A percentile compares a stretch with the other conserved stretches of the same genome.
phyloP scores from a whole-genome alignment of 1,140 invertebrate genomes.

The Dreissena polymorpha region DNA sequence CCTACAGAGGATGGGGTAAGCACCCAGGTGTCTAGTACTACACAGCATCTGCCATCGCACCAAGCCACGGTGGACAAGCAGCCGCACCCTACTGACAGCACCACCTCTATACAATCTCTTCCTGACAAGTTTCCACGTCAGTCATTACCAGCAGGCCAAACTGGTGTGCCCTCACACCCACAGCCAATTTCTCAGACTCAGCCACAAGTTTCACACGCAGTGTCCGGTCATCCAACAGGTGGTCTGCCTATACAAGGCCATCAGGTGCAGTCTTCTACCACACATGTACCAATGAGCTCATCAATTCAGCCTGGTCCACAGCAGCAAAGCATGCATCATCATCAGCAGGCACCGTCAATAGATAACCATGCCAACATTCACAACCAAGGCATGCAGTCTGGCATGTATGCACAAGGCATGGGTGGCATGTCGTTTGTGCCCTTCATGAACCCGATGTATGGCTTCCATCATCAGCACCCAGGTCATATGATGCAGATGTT shows the following conservation, averaged over 20 bases:
- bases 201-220: background rate
- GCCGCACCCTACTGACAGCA: background rate
- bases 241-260: background rate
- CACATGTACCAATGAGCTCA: slow-evolving; percentile 5
- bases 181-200: slow-evolving; percentile 1
- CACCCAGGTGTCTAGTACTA: background rate
- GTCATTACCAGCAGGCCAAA: too few species aligned
- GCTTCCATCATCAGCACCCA: slow-evolving; percentile 15
- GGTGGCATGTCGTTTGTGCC: slow-evolving; percentile 28
- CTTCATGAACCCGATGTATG: slow-evolving; percentile 29
- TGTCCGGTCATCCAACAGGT: background rate
- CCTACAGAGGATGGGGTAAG: slow-evolving; percentile 42
- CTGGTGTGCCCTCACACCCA: too few species aligned
- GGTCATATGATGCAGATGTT: slow-evolving; percentile 38
- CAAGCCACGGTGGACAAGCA: too few species aligned
- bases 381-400: slow-evolving; percentile 3
- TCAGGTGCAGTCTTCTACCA: slow-evolving; percentile 13
- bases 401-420: background rate
- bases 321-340: slow-evolving; percentile 41
- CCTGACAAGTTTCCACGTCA: background rate
- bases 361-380: slow-evolving; percentile 31
- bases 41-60: slow-evolving; percentile 27
- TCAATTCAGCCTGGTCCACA: slow-evolving; percentile 27
- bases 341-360: slow-evolving; percentile 46
- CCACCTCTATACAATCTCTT: background rate